These are phyloP conservation scores for Caenorhabditis latens DNA, from an alignment of 1,140 invertebrate genomes.

Conservation along the genomic window DNA sequence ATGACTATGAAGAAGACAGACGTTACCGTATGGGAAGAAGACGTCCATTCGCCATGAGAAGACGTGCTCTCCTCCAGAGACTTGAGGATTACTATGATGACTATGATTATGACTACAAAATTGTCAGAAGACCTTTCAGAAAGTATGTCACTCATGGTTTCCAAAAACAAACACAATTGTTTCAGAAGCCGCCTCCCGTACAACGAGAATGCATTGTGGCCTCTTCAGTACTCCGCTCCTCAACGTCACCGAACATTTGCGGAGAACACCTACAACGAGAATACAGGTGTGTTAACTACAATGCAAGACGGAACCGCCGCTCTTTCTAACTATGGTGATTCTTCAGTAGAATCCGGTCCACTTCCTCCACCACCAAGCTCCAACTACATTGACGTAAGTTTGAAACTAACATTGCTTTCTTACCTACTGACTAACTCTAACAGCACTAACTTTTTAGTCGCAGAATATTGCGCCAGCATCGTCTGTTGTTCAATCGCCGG, in stretches of 20 bases:
- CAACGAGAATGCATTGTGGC: constrained; percentile 42
- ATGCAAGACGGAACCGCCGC: constrained; percentile 49
- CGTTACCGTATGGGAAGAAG: background rate
- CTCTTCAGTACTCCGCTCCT: constrained; percentile 34
- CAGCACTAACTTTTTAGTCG: constrained; percentile 48
- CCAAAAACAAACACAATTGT: background rate
- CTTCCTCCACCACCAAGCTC: constrained; percentile 34
- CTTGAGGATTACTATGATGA: constrained; percentile 40
- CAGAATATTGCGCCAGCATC: constrained; percentile 37
- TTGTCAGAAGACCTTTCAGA: constrained; percentile 45
- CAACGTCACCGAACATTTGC: constrained; percentile 23
- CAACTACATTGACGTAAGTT: constrained; percentile 45
- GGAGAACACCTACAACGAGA: constrained; percentile 9
- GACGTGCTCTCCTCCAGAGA: constrained; percentile 36
- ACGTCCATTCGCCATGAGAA: constrained; percentile 34
- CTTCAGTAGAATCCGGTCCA: constrained; percentile 47
- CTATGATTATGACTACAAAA: constrained; percentile 25
- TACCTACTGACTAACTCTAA: background rate
- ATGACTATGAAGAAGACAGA: constrained; percentile 40
- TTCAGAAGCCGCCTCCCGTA: constrained; percentile 38
- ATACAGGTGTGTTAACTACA: constrained; percentile 44
- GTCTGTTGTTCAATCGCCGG: constrained; percentile 7
- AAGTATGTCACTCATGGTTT: background rate
- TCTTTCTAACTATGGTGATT: constrained; percentile 52
- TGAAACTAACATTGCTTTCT: background rate